phyloP scores from a whole-genome alignment of 2,888 invertebrate species.

The Cephonodes hylas region DNA sequence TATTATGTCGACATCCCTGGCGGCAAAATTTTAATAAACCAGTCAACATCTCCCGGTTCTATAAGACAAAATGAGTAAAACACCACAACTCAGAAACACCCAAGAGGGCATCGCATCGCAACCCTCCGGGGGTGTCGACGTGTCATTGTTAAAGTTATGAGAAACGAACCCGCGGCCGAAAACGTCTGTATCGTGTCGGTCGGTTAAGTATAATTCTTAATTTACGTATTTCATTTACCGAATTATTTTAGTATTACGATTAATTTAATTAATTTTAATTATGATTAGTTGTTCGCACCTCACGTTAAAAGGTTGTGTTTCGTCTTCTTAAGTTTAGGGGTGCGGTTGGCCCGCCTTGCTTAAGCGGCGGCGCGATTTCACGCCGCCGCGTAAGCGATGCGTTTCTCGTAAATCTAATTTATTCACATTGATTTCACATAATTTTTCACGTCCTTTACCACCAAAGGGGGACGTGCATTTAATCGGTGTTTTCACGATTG shows the following conservation, averaged over 20 bases:
- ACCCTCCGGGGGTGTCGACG: neutral
- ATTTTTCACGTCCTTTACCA: no score
- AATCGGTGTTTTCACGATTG: neutral
- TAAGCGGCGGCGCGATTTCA: neutral
- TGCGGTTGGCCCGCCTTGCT: neutral
- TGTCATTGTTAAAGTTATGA: neutral
- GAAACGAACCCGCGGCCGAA: neutral
- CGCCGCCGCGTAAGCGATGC: neutral
- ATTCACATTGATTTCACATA: no score
- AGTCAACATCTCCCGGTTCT: neutral
- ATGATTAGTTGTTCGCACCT: neutral
- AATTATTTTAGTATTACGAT: neutral
- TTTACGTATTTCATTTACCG: neutral
- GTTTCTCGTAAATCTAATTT: no score
- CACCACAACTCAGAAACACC: neutral
- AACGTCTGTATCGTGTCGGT: neutral
- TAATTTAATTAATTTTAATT: neutral
- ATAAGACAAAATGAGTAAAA: neutral
- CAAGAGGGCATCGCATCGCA: neutral
- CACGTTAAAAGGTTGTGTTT: neutral
- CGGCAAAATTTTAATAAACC: neutral
- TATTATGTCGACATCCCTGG: slow-evolving; percentile 1
- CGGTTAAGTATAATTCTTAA: neutral
- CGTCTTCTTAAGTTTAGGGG: neutral
- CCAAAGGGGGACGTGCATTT: no score